Base-by-base conservation (phyloP, 2,797 vertebrate genomes). In the Oreochromis mossambicus region DNA sequence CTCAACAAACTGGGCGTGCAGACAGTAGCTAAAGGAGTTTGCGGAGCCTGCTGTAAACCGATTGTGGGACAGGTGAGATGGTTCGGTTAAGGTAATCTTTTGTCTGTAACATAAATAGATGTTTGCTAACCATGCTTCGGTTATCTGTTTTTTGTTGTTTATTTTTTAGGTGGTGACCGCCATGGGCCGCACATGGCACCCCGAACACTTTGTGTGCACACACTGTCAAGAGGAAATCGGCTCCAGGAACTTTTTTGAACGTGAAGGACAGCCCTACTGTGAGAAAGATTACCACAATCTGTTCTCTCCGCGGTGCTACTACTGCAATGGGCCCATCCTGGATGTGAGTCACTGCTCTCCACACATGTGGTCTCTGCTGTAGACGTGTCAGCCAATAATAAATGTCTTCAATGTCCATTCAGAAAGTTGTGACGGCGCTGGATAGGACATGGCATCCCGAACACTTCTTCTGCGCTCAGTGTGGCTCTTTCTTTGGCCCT, bases 401-500 rank as follows among this genome's bases (percentile, higher is more conserved):
- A 34, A 9, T 63, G 29, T 80, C 79, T 7, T 81, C 21, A 50
- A 4, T 82, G 46, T 91, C 79, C 84, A 26, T 93, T 81, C 95
- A 99, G 99, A 99, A 99, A 99, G 99, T 99, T 41, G 98, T 99
- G 91, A 99, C 98, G 0, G 99, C 98, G 55, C 94, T 99, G 92
- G 98, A 99, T 87, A 95, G 97, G 90, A 99, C 99, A n/a, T 99
- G 99, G 99, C 99, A 99, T 77, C 99, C 99, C 1, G 99, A 99
- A 89, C 99, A 99, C 91, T 99, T 99, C 91, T 99, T 99, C 96
- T 99, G 99, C 79, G 99, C 98, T 56, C 99, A 99, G 91, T 99
- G 99, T 85, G 99, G 99, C 52, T 97, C 98, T 75, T 99, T 99
- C 95, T 99, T 99, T 6, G 99, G 98, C 63, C 97, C 98, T 1